phyloP scores from a whole-genome alignment of 2,797 vertebrate species.

The Phrynocephalus guinanensis region DNA sequence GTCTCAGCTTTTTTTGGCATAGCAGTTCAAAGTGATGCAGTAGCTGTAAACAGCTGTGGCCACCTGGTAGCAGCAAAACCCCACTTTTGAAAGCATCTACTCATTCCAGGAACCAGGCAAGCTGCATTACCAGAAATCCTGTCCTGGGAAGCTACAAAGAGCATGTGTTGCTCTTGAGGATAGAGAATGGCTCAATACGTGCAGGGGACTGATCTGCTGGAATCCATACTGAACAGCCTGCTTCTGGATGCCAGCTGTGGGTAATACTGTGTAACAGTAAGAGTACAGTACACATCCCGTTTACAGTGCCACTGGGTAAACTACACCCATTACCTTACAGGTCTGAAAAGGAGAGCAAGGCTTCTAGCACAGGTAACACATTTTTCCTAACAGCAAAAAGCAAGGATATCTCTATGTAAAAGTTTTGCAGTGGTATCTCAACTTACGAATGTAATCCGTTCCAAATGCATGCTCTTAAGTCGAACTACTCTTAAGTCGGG shows the following conservation, averaged over 20 bases:
- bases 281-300: not conserved
- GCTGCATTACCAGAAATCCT: not conserved
- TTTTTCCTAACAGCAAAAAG: no score
- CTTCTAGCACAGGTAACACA: not conserved
- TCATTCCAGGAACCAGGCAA: not conserved
- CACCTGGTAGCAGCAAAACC: slow-evolving; percentile 20
- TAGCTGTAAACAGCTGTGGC: not conserved
- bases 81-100: not conserved
- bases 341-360: no score
- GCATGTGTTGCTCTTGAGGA: not conserved
- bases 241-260: not conserved
- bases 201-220: not conserved
- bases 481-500: no score
- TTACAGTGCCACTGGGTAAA: not conserved
- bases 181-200: not conserved
- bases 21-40: not conserved
- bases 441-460: no score
- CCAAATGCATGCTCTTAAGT: no score
- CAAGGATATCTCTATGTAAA: no score
- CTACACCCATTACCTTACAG: not conserved
- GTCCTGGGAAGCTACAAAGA: not conserved
- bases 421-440: no score
- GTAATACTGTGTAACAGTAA: no score
- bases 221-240: not conserved
- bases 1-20: not conserved